Conservation (phyloP, 2,888 invertebrate genomes). For the Tetragonula carbonaria region DNA sequence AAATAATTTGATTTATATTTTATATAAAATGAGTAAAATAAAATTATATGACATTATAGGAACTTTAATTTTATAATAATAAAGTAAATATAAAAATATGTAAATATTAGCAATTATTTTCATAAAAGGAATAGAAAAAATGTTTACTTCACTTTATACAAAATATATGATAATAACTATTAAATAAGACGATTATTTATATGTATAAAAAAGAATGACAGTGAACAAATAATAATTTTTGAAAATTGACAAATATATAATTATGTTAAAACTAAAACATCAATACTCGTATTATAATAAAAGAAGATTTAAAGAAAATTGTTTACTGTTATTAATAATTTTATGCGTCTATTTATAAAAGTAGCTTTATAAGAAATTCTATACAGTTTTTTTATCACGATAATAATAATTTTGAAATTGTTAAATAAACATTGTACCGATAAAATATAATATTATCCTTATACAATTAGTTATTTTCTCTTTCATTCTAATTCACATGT, state of each 20-base stretch:
- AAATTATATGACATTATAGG: background rate
- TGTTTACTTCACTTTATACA: background rate
- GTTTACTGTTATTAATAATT: constrained; percentile 5
- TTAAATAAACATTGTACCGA: background rate
- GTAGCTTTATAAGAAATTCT: background rate
- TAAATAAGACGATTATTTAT: background rate
- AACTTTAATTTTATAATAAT: background rate
- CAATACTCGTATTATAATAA: background rate
- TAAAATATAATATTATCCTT: background rate
- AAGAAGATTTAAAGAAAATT: background rate
- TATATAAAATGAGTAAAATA: background rate
- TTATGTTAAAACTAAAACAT: background rate
- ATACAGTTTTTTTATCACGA: constrained; percentile 1
- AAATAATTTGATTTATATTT: background rate
- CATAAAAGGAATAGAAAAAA: background rate
- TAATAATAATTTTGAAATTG: background rate
- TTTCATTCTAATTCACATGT: background rate
- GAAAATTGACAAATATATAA: constrained; percentile 1
- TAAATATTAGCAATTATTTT: constrained; percentile 11
- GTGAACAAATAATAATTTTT: background rate
- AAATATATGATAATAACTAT: background rate
- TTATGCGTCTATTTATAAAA: background rate
- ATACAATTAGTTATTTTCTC: background rate
- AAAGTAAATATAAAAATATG: constrained; percentile 1
- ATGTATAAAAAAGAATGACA: background rate